phyloP scores from a whole-genome alignment of 1,140 invertebrate genomes.

The Teleogryllus occipitalis region DNA sequence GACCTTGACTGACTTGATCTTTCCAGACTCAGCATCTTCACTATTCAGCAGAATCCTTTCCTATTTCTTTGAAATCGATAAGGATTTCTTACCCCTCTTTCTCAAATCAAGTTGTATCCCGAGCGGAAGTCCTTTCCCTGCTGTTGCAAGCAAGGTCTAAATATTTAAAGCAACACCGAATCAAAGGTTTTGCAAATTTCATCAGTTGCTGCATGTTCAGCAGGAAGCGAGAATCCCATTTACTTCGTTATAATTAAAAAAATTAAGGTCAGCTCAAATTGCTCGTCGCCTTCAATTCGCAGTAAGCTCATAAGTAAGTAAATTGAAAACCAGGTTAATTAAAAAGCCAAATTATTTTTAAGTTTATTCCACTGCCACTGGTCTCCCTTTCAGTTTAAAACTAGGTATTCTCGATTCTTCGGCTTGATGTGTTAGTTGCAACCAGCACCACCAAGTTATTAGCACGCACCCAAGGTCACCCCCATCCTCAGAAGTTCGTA shows the following conservation, averaged over 20 bases:
- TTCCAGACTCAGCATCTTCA: too few species aligned
- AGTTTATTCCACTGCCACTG: not conserved
- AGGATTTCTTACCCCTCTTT: too few species aligned
- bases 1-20: too few species aligned
- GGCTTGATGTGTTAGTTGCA: too few species aligned
- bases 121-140: not conserved
- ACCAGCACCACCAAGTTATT: too few species aligned
- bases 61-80: too few species aligned
- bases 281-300: not conserved
- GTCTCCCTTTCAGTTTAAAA: too few species aligned
- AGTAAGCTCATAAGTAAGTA: not conserved
- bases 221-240: not conserved
- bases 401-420: too few species aligned
- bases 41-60: too few species aligned
- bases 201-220: not conserved
- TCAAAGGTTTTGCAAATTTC: not conserved
- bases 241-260: not conserved
- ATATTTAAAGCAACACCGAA: not conserved
- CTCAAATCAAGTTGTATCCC: too few species aligned
- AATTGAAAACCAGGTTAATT: not conserved
- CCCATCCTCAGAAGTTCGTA: too few species aligned
- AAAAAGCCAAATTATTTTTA: not conserved
- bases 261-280: not conserved
- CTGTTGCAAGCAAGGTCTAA: not conserved
- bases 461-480: too few species aligned